Conservation (phyloP, 2,113 vertebrate genomes). For the Periophthalmodon schlosseri region DNA sequence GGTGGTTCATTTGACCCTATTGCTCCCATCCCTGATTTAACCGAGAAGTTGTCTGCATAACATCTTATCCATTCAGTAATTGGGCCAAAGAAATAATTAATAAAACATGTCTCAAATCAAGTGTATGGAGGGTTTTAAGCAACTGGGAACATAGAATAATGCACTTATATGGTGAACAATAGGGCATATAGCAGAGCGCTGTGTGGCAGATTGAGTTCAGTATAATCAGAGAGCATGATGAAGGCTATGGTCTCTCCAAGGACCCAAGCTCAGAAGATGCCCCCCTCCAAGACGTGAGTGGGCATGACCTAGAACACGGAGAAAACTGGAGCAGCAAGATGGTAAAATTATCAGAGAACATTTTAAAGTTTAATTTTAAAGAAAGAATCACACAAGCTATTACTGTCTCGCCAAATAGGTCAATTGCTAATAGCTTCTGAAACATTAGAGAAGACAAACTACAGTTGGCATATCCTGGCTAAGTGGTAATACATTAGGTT, state of each 20-base stretch:
- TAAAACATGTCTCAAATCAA: not conserved
- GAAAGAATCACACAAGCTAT: not conserved
- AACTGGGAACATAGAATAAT: not conserved
- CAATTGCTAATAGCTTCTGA: not conserved
- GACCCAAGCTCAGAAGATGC: not conserved
- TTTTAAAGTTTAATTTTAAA: slow-evolving; percentile 3
- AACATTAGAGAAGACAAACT: not conserved
- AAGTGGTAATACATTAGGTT: not conserved
- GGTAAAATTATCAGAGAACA: not conserved
- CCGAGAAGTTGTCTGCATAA: not conserved
- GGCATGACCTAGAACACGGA: slow-evolving; percentile 6
- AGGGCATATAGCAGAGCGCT: not conserved
- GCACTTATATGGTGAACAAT: not conserved
- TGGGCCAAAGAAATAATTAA: slow-evolving; percentile 1
- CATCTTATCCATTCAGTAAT: not conserved
- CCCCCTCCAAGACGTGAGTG: not conserved
- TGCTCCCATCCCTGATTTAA: not conserved
- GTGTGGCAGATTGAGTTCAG: slow-evolving; percentile 14
- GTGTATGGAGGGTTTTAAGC: not conserved
- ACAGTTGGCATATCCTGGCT: not conserved
- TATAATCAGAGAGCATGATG: slow-evolving; percentile 3
- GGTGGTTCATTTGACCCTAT: not conserved
- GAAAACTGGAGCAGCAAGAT: not conserved
- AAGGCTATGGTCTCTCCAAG: not conserved
- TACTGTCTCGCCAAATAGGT: not conserved